Conservation (phyloP, 2,113 vertebrate species). For the Campylorhamphus procurvoides region DNA sequence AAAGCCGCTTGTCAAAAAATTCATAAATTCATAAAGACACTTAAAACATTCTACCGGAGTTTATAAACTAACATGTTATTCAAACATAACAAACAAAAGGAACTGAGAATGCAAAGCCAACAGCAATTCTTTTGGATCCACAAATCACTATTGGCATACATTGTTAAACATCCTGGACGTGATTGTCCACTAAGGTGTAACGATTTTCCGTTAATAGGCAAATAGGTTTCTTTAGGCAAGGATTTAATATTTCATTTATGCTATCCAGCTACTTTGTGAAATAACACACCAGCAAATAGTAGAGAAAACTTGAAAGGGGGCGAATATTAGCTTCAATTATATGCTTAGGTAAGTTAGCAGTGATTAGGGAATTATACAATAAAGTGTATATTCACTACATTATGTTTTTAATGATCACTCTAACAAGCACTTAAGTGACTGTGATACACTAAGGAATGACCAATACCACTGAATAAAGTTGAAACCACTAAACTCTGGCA, state of each 20-base stretch:
- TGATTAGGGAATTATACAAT: constrained; percentile 50
- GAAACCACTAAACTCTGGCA: not conserved
- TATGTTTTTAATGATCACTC: constrained; percentile 39
- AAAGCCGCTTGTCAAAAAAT: not conserved
- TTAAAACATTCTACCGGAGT: not conserved
- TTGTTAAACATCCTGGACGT: not conserved
- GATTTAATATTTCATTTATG: constrained; percentile 15
- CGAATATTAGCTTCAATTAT: constrained; percentile 22
- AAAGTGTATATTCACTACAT: constrained; percentile 10
- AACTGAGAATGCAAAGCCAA: not conserved
- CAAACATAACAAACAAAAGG: not conserved
- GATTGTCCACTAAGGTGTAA: constrained; percentile 12
- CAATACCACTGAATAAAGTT: not conserved
- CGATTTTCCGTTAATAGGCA: not conserved
- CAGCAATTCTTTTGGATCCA: not conserved
- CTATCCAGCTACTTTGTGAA: not conserved
- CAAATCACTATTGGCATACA: not conserved
- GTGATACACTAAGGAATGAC: constrained; percentile 36
- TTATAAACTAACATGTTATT: constrained; percentile 3
- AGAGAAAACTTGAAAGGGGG: not conserved
- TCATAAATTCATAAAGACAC: not conserved
- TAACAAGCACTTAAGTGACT: constrained; percentile 45
- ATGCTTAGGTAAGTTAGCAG: constrained; percentile 16
- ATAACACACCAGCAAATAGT: not conserved
- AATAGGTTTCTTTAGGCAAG: not conserved